Evolutionary conservation across 2,113 vertebrate genomes (phyloP), one percentile per base, ranked within the genome.

Genomic region (Crotophaga sulcirostris): DNA sequence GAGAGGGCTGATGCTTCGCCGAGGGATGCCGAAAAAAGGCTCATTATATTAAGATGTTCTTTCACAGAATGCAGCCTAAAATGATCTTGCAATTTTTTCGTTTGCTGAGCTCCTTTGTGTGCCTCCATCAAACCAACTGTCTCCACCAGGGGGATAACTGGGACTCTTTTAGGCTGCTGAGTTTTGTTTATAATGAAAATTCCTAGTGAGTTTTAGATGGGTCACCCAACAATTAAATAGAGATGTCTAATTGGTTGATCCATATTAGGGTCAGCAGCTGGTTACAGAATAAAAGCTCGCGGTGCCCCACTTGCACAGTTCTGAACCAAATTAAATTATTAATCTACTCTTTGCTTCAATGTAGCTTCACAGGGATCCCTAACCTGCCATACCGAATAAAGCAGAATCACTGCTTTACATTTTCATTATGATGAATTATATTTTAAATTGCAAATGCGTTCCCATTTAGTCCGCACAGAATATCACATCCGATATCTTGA

Each of bases 251-350:
- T 99, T 99, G 98, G 98, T 98, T 99, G 97, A 97, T 98, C 98
- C 97, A 97, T 98, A 98, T 99, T 98, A 99, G 98, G 98, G 98
- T 99, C 98, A 99, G 98, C 98, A 98, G 98, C 98, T 99, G 98
- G 98, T 98, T 97, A 98, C 95, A 97, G 98, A 98, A 98, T 98
- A 98, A 98, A 98, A 98, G 97, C 96, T 97, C 89, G 31, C 91
- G 52, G 91, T 96, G 97, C 97, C 97, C 97, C 94, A 93, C 95
- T 97, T 96, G 97, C 98, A 98, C 97, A 96, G 97, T 98, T 98
- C 98, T 98, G 98, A 98, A 98, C 98, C 97, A 99, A 99, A 99
- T 99, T 99, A 98, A 99, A 99, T 99, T 99, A 99, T 99, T 99
- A 99, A 99, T 99, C 98, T 98, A 98, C 98, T 99, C 98, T 98